phyloP scores from a whole-genome alignment of 1,140 invertebrate genomes.

The Leptoteleia sp. region DNA sequence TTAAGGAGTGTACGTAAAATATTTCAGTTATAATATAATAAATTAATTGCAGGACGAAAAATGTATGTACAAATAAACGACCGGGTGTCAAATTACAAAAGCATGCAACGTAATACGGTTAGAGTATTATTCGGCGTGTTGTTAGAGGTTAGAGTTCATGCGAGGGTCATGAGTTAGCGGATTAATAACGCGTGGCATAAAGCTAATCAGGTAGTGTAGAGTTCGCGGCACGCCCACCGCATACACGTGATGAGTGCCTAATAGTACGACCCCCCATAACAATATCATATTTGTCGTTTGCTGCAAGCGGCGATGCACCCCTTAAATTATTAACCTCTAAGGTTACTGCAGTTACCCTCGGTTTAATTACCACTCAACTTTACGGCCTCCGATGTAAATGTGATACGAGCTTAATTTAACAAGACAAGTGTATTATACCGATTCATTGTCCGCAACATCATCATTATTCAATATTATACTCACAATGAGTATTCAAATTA shows the following conservation, averaged over 20 bases:
- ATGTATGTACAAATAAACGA: no score
- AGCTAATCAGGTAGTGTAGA: conserved; percentile 78
- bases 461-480: conserved; percentile 36
- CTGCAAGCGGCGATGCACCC: conserved; percentile 49
- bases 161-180: conserved; percentile 71
- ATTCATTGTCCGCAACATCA: conserved; percentile 14
- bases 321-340: conserved; percentile 80
- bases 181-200: conserved; percentile 80
- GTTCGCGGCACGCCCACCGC: conserved; percentile 70
- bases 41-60: no score
- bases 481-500: conserved; percentile 8
- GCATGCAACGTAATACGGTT: conserved; percentile 32
- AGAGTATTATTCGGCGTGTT: conserved; percentile 59
- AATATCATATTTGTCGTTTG: conserved; percentile 79
- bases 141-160: conserved; percentile 70
- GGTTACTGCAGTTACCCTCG: conserved; percentile 75
- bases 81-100: conserved; percentile 31
- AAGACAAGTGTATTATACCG: conserved; percentile 36
- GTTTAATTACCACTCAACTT: conserved; percentile 77
- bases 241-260: conserved; percentile 65
- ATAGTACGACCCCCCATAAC: conserved; percentile 71
- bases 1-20: no score
- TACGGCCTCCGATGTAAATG: conserved; percentile 47
- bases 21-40: no score
- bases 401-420: conserved; percentile 46